Base-by-base conservation (phyloP, 1,140 invertebrate species). In the Sarcophaga peregrina region DNA sequence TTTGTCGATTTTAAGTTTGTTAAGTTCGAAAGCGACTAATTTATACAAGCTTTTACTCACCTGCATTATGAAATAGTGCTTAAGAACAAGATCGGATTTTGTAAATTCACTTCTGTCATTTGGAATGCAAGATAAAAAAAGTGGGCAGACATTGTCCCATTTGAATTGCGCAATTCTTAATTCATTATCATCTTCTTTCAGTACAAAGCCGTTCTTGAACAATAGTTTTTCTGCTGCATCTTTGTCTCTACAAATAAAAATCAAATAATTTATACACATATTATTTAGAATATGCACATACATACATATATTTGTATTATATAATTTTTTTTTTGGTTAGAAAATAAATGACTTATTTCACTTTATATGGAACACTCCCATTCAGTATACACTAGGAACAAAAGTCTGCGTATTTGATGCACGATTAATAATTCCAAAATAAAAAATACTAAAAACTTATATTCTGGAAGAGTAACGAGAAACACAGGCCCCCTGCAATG, bases 121-220 rank as follows among this genome's bases (percentile, higher is more conserved):
- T 48, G 94, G 93, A 84, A 95, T 93, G 46, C 95, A 91, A 1
- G 92, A 93, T 11, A 95, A 92, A 82, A 95, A 94, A 84, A 95
- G 93, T 0, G 95, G 95, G 87, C 95, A 95, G 3, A 95, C 91
- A 11, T 93, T 91, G 86, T 96, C 95, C 90, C 93, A 94, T 85
- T 93, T 92, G 84, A 93, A 94, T 84, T 92, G 91, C 83, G 92
- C 91, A 6, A 90, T 90, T 75, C 91, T 90, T 13, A 94, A 88
- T 0, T 85, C 84, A 17, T 86, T 62, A 73, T 88, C 86, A 68
- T 85, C 86, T 5, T 87, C 84, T 20, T 87, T 86, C 7, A 87
- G 88, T 15, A 85, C 87, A 78, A 87, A 89, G 7, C 88, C 89
- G 84, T 86, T 87, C 25, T 86, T 84, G 0, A 73, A 82, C 0